Evolutionary conservation across 2,113 vertebrate genomes (phyloP).

Genomic region (Labrus mixtus): DNA sequence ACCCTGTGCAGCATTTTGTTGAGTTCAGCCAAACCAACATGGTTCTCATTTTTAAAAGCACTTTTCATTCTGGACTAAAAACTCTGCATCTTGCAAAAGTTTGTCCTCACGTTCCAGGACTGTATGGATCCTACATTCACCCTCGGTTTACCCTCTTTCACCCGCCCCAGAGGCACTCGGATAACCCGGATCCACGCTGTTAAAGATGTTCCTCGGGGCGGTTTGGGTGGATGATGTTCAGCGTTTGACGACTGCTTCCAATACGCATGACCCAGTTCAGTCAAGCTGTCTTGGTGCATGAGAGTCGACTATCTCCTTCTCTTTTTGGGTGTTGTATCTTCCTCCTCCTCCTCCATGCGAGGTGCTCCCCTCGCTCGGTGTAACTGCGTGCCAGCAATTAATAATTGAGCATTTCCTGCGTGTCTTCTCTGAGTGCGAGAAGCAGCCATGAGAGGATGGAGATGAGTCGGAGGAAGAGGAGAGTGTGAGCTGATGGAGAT

Average conservation of each 20-base stretch:
- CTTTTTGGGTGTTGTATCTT: conserved; percentile 27
- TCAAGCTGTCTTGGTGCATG: conserved; percentile 70
- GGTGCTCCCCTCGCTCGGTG: conserved; percentile 23
- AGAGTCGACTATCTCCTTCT: conserved; percentile 47
- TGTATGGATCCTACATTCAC: conserved; percentile 4
- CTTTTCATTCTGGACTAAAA: conserved; percentile 9
- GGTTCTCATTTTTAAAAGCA: background rate
- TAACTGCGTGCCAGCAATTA: conserved; percentile 54
- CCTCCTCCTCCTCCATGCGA: conserved; percentile 12
- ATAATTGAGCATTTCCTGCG: conserved; percentile 70
- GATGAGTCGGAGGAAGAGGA: conserved; percentile 10
- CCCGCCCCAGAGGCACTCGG: background rate
- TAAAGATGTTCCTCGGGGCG: conserved; percentile 30
- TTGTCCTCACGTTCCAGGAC: background rate
- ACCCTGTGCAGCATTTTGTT: background rate
- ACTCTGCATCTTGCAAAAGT: background rate
- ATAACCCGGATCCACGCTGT: conserved; percentile 44
- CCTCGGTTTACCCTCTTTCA: background rate
- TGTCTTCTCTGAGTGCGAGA: conserved; percentile 29
- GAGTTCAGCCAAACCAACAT: background rate
- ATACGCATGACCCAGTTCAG: conserved; percentile 82
- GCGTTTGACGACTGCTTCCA: conserved; percentile 50
- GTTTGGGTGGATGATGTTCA: conserved; percentile 40
- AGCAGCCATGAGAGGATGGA: conserved; percentile 27
- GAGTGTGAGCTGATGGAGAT: conserved; percentile 12